These are phyloP conservation scores for Chromobotia macracanthus DNA, from an alignment of 2,797 vertebrate species.

Conservation along the genomic window DNA sequence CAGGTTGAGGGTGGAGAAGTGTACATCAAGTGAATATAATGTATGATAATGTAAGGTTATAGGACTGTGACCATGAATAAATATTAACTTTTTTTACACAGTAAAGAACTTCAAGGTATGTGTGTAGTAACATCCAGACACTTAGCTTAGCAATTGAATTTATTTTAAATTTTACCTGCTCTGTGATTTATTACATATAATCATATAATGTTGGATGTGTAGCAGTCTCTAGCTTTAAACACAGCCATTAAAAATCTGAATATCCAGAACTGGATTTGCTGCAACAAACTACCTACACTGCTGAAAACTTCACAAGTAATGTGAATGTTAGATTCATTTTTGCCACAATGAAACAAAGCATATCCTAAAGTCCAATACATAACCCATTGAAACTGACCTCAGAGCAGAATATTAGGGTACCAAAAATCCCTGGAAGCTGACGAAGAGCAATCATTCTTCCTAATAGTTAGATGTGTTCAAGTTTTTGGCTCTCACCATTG, in stretches of 20 bases:
- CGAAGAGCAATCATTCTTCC: slow-evolving; percentile 42
- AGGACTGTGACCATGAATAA: too few species aligned
- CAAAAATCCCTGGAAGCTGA: not conserved
- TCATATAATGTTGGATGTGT: too few species aligned
- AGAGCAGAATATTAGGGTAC: slow-evolving; percentile 3
- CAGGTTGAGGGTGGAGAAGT: too few species aligned
- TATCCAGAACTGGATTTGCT: not conserved
- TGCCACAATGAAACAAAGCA: not conserved
- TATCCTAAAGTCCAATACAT: not conserved
- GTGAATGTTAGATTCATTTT: not conserved
- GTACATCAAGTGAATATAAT: too few species aligned
- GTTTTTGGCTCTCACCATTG: slow-evolving; percentile 30
- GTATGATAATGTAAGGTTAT: too few species aligned
- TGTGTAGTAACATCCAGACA: too few species aligned
- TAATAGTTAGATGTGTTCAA: slow-evolving; percentile 44
- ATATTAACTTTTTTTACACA: too few species aligned
- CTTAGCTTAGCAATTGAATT: too few species aligned
- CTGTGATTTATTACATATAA: too few species aligned
- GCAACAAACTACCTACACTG: not conserved
- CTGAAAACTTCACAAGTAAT: not conserved
- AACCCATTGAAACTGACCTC: slow-evolving; percentile 16
- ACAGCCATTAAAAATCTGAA: not conserved
- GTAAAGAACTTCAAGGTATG: too few species aligned
- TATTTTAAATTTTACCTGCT: too few species aligned
- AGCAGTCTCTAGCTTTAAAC: too few species aligned